These are phyloP conservation scores for Formicarius rufipectus DNA, from an alignment of 2,113 vertebrate species.

Conservation along the genomic window DNA sequence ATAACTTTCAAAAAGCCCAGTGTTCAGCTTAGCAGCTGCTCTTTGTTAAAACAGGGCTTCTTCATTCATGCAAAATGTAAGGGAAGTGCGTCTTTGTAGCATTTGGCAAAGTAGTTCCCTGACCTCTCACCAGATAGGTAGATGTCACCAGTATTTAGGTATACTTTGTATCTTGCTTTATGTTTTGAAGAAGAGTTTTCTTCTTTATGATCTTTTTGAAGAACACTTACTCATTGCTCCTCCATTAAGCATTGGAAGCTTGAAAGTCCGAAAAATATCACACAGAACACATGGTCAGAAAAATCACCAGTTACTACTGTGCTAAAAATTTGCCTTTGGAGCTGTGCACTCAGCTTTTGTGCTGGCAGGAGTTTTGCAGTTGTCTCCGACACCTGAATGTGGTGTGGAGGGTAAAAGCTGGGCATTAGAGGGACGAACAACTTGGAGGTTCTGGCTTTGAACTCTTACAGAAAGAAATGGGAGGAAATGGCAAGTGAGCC, in stretches of 20 bases:
- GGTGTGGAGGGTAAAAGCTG: not conserved
- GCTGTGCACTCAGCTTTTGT: not conserved
- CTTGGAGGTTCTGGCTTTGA: not conserved
- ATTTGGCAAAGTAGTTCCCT: not conserved
- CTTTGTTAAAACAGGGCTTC: constrained; percentile 11
- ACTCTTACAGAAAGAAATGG: not conserved
- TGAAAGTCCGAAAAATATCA: not conserved
- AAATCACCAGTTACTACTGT: not conserved
- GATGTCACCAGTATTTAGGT: not conserved
- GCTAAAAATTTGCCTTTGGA: not conserved
- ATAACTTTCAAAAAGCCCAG: constrained; percentile 18
- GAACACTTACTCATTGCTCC: not conserved
- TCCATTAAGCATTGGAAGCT: not conserved
- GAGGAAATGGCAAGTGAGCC: not conserved
- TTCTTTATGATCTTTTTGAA: not conserved
- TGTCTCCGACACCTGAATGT: not conserved
- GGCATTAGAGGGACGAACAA: not conserved
- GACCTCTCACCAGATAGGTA: not conserved
- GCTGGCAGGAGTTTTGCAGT: not conserved
- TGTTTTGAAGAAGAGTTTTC: not conserved
- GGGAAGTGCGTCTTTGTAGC: not conserved
- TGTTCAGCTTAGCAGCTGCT: constrained; percentile 52
- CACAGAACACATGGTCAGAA: not conserved
- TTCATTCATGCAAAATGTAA: constrained; percentile 4
- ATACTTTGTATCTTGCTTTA: not conserved